Conservation (phyloP, 1,140 invertebrate genomes). For the Drosophila santomea region DNA sequence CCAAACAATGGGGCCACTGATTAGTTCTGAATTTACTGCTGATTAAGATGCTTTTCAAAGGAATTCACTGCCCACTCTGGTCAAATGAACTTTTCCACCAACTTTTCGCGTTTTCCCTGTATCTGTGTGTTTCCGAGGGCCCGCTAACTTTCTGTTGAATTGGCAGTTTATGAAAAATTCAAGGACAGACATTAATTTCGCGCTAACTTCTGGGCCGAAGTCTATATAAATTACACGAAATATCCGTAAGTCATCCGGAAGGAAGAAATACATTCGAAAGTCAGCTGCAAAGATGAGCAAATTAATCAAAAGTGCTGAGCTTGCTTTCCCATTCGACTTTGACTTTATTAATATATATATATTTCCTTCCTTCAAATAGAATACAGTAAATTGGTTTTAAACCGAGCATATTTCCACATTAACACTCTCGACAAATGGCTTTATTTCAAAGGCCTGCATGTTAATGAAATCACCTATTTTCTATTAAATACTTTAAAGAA, state of each 20-base stretch:
- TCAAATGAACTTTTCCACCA: slow-evolving; percentile 59
- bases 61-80: slow-evolving; percentile 41
- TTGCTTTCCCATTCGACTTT: slow-evolving; percentile 11
- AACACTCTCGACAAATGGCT: neutral
- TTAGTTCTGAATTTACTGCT: slow-evolving; percentile 82
- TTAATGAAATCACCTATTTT: neutral
- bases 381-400: neutral
- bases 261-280: slow-evolving; percentile 48
- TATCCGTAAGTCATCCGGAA: slow-evolving; percentile 25
- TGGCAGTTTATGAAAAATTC: slow-evolving; percentile 79
- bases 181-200: slow-evolving; percentile 76
- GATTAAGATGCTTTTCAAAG: slow-evolving; percentile 78
- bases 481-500: neutral
- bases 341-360: slow-evolving; percentile 13
- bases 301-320: slow-evolving; percentile 59
- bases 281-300: slow-evolving; percentile 59
- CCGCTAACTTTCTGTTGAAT: slow-evolving; percentile 69
- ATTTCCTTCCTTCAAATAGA: neutral
- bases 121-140: slow-evolving; percentile 19
- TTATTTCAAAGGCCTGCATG: neutral
- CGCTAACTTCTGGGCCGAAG: slow-evolving; percentile 31
- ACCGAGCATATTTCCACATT: neutral
- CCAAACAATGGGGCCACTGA: slow-evolving; percentile 74
- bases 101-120: slow-evolving; percentile 40
- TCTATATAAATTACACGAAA: slow-evolving; percentile 55